phyloP scores from a whole-genome alignment of 2,113 vertebrate genomes.

The Rhineura floridana region DNA sequence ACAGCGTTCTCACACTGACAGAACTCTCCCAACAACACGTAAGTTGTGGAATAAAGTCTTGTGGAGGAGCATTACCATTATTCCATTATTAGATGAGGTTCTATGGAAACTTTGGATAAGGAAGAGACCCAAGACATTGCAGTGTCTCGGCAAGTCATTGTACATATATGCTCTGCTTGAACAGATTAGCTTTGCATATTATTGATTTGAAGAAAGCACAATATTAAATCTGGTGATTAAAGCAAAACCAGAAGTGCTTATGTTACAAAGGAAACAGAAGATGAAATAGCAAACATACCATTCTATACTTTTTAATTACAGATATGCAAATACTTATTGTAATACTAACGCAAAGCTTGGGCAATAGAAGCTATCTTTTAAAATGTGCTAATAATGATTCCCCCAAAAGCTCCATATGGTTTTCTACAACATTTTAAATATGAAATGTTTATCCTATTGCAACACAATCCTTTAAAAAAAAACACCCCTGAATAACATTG shows the following conservation, averaged over 20 bases:
- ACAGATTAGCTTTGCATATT: not conserved
- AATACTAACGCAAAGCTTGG: not conserved
- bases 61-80: too few species aligned
- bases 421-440: conserved; percentile 22
- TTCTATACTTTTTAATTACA: not conserved
- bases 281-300: not conserved
- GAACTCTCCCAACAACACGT: not conserved
- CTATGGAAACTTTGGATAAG: not conserved
- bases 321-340: not conserved
- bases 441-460: not conserved
- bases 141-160: not conserved
- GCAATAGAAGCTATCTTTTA: not conserved
- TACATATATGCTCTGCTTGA: not conserved
- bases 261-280: conserved; percentile 6
- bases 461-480: not conserved
- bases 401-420: not conserved
- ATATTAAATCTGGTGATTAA: not conserved
- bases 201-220: not conserved
- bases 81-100: not conserved
- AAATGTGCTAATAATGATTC: conserved; percentile 9
- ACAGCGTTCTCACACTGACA: not conserved
- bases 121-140: not conserved
- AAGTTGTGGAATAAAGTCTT: conserved; percentile 12
- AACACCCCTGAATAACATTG: not conserved
- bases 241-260: not conserved